Conservation (phyloP, 2,797 vertebrate genomes). For the Fistularia commersonii region DNA sequence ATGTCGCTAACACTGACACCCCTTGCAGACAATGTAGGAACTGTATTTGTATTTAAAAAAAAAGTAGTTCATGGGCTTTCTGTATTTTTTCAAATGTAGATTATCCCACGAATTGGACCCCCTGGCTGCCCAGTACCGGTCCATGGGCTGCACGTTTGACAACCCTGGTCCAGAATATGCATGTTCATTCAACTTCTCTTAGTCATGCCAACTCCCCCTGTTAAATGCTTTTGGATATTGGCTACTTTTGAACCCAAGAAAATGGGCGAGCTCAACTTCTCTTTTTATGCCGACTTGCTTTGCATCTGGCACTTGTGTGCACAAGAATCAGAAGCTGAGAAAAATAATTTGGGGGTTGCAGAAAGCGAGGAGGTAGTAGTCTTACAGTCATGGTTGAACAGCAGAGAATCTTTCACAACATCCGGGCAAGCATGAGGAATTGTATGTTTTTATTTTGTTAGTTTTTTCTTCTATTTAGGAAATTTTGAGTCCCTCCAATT, state of each 20-base stretch:
- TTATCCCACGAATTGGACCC: too few relatives aligned
- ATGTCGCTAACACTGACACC: too few relatives aligned
- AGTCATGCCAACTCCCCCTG: constrained; percentile 48
- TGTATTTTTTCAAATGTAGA: too few relatives aligned
- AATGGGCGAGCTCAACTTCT: constrained; percentile 42
- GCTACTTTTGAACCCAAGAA: constrained; percentile 55
- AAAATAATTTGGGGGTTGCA: constrained; percentile 17
- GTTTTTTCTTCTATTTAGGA: neutral
- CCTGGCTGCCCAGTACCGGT: too few relatives aligned
- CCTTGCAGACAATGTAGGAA: too few relatives aligned
- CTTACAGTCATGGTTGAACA: constrained; percentile 44
- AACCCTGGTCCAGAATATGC: constrained; percentile 36
- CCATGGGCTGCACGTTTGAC: too few relatives aligned
- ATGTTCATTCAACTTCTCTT: constrained; percentile 42
- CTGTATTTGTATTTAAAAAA: too few relatives aligned
- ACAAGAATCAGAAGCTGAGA: constrained; percentile 27
- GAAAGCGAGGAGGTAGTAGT: constrained; percentile 27
- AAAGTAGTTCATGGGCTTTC: too few relatives aligned
- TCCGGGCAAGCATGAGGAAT: constrained; percentile 34
- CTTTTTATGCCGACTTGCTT: constrained; percentile 44
- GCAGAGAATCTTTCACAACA: constrained; percentile 21
- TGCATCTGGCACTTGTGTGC: constrained; percentile 48
- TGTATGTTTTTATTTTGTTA: constrained; percentile 11
- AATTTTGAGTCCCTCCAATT: constrained; percentile 9
- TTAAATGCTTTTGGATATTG: constrained; percentile 59